A percentile compares a stretch with the other conserved stretches of the same genome.
These are phyloP conservation scores for Anoplius nigerrimus DNA, from an alignment of 2,888 invertebrate species.

Conservation along the genomic window DNA sequence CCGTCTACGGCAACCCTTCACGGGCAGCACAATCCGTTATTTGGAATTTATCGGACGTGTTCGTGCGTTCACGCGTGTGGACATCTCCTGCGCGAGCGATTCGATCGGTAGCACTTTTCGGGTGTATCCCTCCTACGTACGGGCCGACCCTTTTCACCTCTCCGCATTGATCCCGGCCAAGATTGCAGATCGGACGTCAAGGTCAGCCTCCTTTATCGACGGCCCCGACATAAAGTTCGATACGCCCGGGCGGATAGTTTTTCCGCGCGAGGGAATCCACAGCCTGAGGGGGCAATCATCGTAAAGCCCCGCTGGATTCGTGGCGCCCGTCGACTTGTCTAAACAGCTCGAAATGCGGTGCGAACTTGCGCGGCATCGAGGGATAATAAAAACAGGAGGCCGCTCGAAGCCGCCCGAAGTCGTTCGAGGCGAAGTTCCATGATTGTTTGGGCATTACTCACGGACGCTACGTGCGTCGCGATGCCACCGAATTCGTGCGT, in stretches of 20 bases:
- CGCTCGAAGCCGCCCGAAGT: background rate
- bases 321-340: background rate
- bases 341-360: background rate
- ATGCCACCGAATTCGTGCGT: slow-evolving; percentile 24
- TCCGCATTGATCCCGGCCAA: too few relatives aligned
- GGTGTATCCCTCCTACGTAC: too few relatives aligned
- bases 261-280: too few relatives aligned
- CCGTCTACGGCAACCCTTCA: background rate
- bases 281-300: too few relatives aligned
- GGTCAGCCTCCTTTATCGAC: slow-evolving; percentile 2
- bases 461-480: too few relatives aligned
- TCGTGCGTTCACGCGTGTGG: slow-evolving; percentile 43
- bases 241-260: too few relatives aligned
- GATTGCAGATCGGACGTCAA: too few relatives aligned
- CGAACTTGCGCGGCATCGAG: background rate
- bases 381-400: too few relatives aligned
- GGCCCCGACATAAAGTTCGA: background rate
- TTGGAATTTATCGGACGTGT: slow-evolving; percentile 50
- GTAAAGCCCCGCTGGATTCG: too few relatives aligned
- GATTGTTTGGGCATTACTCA: background rate
- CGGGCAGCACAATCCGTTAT: slow-evolving; percentile 36
- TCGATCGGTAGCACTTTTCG: slow-evolving; percentile 7
- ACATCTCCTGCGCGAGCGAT: slow-evolving; percentile 27
- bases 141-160: too few relatives aligned
- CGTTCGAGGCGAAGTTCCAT: background rate